Conservation (phyloP, 1,140 invertebrate species). For the Melipona quadrifasciata region DNA sequence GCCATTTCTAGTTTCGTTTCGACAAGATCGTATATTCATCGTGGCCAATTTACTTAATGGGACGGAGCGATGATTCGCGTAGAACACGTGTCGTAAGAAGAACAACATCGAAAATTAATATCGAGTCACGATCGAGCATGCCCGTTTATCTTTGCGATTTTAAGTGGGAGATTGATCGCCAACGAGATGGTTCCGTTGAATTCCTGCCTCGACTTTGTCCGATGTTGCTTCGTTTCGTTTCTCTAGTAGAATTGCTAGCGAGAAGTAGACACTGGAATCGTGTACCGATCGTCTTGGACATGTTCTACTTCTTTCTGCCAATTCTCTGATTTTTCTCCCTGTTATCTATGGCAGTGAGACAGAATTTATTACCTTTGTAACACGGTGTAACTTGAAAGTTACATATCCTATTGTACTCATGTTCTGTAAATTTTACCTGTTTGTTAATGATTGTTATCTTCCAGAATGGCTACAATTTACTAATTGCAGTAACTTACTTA, state of each 20-base stretch:
- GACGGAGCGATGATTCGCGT: background rate
- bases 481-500: too few species aligned
- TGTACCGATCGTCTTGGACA: background rate
- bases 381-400: too few species aligned
- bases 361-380: too few species aligned
- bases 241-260: background rate
- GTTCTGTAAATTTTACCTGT: too few species aligned
- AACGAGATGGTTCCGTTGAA: slow-evolving; percentile 58
- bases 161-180: slow-evolving; percentile 68
- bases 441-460: too few species aligned
- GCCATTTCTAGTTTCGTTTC: too few species aligned
- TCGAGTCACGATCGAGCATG: slow-evolving; percentile 38
- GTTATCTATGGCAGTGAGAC: too few species aligned
- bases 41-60: slow-evolving; percentile 49
- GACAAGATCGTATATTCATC: slow-evolving; percentile 57
- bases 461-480: too few species aligned
- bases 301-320: background rate
- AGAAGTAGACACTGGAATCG: background rate
- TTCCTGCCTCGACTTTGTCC: slow-evolving; percentile 68
- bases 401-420: too few species aligned
- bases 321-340: background rate
- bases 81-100: slow-evolving; percentile 25
- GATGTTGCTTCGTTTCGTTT: slow-evolving; percentile 41
- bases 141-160: slow-evolving; percentile 71
- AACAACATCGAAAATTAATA: slow-evolving; percentile 70